Conservation (phyloP, 2,888 invertebrate species). For the Mythimna lalbum region DNA sequence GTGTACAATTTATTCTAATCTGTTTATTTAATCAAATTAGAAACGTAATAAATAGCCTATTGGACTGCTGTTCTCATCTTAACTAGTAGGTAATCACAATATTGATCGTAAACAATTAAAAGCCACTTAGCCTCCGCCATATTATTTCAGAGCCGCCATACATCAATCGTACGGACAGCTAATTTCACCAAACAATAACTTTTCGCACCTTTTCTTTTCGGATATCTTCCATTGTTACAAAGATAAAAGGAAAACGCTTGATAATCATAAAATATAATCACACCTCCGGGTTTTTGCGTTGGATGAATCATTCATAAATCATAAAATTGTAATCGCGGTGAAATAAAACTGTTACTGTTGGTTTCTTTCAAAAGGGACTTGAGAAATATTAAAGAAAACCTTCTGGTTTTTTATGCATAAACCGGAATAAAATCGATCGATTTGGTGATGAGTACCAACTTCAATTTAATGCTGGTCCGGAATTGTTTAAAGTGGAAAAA, state of each 20-base stretch:
- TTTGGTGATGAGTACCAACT: not conserved
- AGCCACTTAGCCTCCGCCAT: slow-evolving; percentile 37
- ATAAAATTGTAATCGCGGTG: slow-evolving; percentile 79
- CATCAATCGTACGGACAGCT: slow-evolving; percentile 83
- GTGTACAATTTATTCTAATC: no score
- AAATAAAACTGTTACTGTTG: slow-evolving; percentile 81
- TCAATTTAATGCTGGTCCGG: not conserved
- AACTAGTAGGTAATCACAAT: not conserved
- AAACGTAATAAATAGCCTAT: no score
- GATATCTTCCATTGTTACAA: slow-evolving; percentile 69
- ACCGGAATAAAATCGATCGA: slow-evolving; percentile 1
- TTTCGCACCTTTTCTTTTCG: slow-evolving; percentile 74
- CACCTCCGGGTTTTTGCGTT: slow-evolving; percentile 71
- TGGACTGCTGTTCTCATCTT: no score
- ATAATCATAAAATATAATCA: slow-evolving; percentile 55
- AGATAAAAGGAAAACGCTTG: slow-evolving; percentile 65
- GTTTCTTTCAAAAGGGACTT: slow-evolving; percentile 26
- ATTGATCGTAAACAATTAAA: slow-evolving; percentile 50
- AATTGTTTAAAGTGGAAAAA: no score
- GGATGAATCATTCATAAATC: slow-evolving; percentile 81
- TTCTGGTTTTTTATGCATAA: not conserved
- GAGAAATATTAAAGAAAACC: slow-evolving; percentile 19
- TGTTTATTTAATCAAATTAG: no score
- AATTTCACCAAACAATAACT: slow-evolving; percentile 85
- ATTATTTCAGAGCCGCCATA: slow-evolving; percentile 74